A percentile compares a stretch with the other conserved stretches of the same genome.
These are phyloP conservation scores for Protosalanx chinensis DNA, from an alignment of 2,797 vertebrate species.

Conservation along the genomic window DNA sequence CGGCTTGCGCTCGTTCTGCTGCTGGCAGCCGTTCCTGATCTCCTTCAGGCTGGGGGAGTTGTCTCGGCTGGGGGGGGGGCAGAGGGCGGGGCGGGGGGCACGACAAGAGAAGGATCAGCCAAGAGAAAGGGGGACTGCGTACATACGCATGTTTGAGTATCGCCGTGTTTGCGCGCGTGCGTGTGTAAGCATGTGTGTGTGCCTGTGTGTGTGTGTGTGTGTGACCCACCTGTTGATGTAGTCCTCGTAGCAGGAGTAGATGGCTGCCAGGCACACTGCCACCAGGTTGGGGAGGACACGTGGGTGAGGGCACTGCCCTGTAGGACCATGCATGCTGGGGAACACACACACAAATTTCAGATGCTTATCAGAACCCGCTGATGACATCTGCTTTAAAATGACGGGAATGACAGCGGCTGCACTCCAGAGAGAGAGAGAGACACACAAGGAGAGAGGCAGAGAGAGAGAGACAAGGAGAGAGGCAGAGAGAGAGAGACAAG, in stretches of 20 bases:
- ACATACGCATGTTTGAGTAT: neutral
- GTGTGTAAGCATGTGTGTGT: neutral
- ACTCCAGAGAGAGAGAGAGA: too few relatives aligned
- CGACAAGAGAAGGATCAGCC: neutral
- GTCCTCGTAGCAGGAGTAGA: slow-evolving; percentile 98
- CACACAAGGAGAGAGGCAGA: too few relatives aligned
- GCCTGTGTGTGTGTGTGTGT: neutral
- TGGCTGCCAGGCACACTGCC: slow-evolving; percentile 96
- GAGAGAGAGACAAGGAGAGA: neutral
- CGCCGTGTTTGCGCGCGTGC: neutral
- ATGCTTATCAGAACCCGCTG: neutral
- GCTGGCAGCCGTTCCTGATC: slow-evolving; percentile 96
- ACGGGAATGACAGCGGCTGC: too few relatives aligned
- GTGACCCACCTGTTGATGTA: slow-evolving; percentile 97
- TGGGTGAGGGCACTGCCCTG: slow-evolving; percentile 96
- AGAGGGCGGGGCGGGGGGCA: neutral
- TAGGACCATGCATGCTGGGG: slow-evolving; percentile 97
- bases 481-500: too few relatives aligned
- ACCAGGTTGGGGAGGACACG: slow-evolving; percentile 98
- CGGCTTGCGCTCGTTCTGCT: slow-evolving; percentile 93
- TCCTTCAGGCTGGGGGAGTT: slow-evolving; percentile 98
- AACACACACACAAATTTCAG: slow-evolving; percentile 16
- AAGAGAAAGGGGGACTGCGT: neutral
- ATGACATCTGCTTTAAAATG: too few relatives aligned
- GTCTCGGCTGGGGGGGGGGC: slow-evolving; percentile 77